Evolutionary conservation across 23 tunicate species (phyloP).

Genomic region (Styela clava): DNA sequence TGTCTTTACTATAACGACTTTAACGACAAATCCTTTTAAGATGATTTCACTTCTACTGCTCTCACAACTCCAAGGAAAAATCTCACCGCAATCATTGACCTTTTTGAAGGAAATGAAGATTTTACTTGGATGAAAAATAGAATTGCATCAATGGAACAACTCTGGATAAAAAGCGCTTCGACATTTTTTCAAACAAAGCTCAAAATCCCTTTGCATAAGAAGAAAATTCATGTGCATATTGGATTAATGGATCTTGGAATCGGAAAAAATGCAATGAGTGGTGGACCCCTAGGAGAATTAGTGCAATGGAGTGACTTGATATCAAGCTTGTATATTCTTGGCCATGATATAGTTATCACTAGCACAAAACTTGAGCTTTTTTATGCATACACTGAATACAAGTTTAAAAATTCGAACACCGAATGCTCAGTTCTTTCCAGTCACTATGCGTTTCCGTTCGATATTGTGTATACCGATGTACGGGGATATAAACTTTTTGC

Average conservation of each 20-base stretch:
- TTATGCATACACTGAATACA: neutral
- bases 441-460: neutral
- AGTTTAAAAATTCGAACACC: neutral
- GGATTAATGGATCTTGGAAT: conserved; percentile 18
- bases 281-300: conserved; percentile 30
- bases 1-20: too few species aligned
- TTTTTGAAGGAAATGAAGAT: neutral
- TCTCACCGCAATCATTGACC: neutral
- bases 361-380: conserved; percentile 3
- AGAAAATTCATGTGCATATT: conserved; percentile 8
- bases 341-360: conserved; percentile 16
- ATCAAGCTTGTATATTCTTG: conserved; percentile 16
- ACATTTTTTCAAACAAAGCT: neutral
- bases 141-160: neutral
- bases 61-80: neutral
- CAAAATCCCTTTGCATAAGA: neutral
- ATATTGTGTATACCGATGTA: conserved; percentile 21
- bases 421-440: neutral
- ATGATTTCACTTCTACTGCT: too few species aligned
- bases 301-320: conserved; percentile 30
- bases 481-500: neutral
- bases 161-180: neutral
- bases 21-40: too few species aligned
- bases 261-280: conserved; percentile 4
- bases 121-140: conserved; percentile 10